Conservation (phyloP, 2,797 vertebrate species). For the Hafferia zeledoni region DNA sequence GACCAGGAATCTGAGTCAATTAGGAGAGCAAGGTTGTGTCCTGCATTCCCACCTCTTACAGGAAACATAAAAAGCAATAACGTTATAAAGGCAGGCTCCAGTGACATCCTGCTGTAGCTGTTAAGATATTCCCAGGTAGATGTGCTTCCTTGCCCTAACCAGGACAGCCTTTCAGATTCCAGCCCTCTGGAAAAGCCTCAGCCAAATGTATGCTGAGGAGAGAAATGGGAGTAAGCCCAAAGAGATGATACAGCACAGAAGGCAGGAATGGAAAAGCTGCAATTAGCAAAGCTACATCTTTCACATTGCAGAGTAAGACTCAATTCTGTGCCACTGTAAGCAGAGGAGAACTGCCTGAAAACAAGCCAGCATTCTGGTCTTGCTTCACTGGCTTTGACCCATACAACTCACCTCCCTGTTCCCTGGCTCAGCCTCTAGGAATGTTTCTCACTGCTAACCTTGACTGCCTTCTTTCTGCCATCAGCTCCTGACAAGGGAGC, state of each 20-base stretch:
- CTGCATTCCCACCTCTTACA: slow-evolving; percentile 53
- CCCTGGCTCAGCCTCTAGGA: neutral
- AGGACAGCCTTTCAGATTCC: neutral
- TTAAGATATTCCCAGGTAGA: neutral
- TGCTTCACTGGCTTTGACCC: neutral
- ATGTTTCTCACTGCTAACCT: slow-evolving; percentile 6
- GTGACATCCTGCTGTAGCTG: neutral
- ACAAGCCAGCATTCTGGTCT: neutral
- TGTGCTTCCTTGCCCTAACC: neutral
- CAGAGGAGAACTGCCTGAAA: neutral
- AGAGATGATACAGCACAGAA: neutral
- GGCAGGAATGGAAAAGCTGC: neutral
- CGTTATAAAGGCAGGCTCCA: neutral
- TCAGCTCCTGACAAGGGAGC: neutral
- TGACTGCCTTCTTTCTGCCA: neutral
- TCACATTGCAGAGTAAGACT: neutral
- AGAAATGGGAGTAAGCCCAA: neutral
- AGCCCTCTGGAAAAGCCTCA: neutral
- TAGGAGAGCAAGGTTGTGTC: slow-evolving; percentile 66
- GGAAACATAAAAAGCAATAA: slow-evolving; percentile 57
- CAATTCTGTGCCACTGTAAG: neutral
- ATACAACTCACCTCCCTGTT: neutral
- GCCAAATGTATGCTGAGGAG: neutral
- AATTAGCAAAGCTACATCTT: neutral
- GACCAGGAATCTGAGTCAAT: slow-evolving; percentile 66